Evolutionary conservation across 2,888 invertebrate species (phyloP), one percentile per base, ranked within the genome.

Genomic region (Cyclophora albipunctata): DNA sequence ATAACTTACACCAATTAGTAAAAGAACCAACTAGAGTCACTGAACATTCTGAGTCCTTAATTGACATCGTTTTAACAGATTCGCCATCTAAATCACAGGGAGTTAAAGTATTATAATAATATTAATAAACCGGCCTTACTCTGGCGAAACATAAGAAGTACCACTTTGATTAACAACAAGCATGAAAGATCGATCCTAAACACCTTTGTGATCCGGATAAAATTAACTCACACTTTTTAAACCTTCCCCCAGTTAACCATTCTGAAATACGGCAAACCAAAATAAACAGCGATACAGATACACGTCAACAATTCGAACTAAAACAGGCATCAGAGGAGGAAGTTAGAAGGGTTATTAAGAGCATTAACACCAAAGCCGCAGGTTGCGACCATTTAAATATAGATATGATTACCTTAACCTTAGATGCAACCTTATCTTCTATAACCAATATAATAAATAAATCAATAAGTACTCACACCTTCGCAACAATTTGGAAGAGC

Each of bases 401-500:
- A 6, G 46, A 46, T n/a, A 46, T 46, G 48, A 5, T 48, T 4
- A 35, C 2, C 6, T n/a, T 48, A 7, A 48, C 48, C 2, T 40
- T 48, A 34, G 44, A 44, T 6, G 33, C 40, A 3, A 40, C 44
- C 3, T 7, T 43, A n/a, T 3, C 7, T 3, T 33, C 34, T 20
- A 46, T 46, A 7, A 34, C 34, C 3, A 3, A 5, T 34, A 46
- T 46, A 46, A n/a, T 48, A 33, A 48, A 48, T 37, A 34, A 2
- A 2, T 48, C 48, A 5, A 48, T 48, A 5, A 6, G 3, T 5
- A 42, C 46, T 2, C 34, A 5, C 34, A 42, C 46, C 6, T 49
- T 49, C n/a, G 46, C 46, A 5, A 42, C 45, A 3, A 5, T n/a
- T 3, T 50, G 49, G 42, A 50, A 50, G 34, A 5, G 33, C 5